Percentiles rank a stretch among this genome's conserved stretches.
These are phyloP conservation scores for Pseudomugil gertrudae DNA, from an alignment of 2,797 vertebrate genomes.

Conservation along the genomic window DNA sequence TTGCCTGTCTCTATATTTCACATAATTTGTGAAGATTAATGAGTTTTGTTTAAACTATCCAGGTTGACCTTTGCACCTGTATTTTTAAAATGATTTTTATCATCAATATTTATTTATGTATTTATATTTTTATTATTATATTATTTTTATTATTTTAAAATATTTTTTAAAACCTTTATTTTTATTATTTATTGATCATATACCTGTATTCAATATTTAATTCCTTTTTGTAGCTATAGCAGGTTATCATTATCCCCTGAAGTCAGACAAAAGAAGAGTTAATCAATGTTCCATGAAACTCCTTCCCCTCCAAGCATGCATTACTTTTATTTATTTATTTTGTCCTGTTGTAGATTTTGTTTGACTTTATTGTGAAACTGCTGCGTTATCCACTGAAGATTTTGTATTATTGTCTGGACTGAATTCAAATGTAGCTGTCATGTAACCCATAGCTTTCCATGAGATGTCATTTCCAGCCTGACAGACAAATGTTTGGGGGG, in stretches of 20 bases:
- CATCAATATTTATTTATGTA: no score
- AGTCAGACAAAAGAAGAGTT: slow-evolving; percentile 2
- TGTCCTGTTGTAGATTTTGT: slow-evolving; percentile 9
- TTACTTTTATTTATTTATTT: not conserved
- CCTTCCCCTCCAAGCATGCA: not conserved
- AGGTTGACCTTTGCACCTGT: not conserved
- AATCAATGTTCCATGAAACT: not conserved
- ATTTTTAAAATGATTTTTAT: no score
- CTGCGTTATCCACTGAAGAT: slow-evolving; percentile 14
- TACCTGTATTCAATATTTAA: slow-evolving; percentile 2
- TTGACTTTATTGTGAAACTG: slow-evolving; percentile 14
- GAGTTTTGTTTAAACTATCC: not conserved
- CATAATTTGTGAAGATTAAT: not conserved
- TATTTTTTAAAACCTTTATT: not conserved
- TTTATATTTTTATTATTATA: no score
- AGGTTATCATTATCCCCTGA: not conserved
- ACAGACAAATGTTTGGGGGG: not conserved
- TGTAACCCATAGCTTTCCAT: not conserved
- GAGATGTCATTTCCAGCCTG: slow-evolving; percentile 5
- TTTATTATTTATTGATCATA: not conserved
- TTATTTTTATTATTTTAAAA: no score
- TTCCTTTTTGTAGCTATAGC: slow-evolving; percentile 2
- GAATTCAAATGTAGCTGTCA: slow-evolving; percentile 10
- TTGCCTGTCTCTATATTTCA: not conserved
- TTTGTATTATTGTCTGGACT: slow-evolving; percentile 3